Evolutionary conservation across 2,797 vertebrate genomes (phyloP).

Genomic region (Pangasius mekongensis): DNA sequence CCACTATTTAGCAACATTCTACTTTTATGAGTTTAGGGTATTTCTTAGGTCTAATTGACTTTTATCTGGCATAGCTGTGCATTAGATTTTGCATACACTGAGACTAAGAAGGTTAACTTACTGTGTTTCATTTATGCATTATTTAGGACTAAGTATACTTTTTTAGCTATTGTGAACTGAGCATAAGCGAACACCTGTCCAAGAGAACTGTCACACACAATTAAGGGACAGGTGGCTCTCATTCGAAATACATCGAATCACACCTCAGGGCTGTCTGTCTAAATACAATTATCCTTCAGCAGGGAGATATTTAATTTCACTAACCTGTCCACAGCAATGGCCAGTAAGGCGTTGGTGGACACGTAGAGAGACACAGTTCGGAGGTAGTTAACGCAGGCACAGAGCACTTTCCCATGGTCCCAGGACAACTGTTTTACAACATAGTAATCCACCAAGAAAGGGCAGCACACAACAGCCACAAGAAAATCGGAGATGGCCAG

Average conservation of each 20-base stretch:
- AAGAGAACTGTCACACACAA: conserved; percentile 27
- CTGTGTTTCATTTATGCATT: conserved; percentile 5
- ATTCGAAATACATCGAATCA: conserved; percentile 28
- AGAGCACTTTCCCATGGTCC: conserved; percentile 89
- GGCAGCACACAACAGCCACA: conserved; percentile 94
- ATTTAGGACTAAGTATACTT: neutral
- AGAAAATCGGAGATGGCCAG: conserved; percentile 95
- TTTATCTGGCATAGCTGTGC: neutral
- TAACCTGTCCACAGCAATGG: conserved; percentile 95
- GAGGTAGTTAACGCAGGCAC: conserved; percentile 92
- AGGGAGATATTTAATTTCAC: conserved; percentile 44
- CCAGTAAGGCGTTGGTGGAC: conserved; percentile 93
- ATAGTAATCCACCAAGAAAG: conserved; percentile 97
- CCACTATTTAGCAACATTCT: neutral
- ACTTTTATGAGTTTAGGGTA: neutral
- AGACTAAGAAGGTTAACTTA: neutral
- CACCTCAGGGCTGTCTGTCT: conserved; percentile 28
- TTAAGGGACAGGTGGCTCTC: conserved; percentile 9
- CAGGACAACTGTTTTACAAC: conserved; percentile 94
- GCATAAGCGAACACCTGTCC: neutral
- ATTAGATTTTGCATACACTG: neutral
- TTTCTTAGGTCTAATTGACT: neutral
- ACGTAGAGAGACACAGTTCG: conserved; percentile 91
- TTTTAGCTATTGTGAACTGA: neutral
- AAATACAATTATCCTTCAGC: conserved; percentile 5